Base-by-base conservation (phyloP, 1,140 invertebrate species). In the Bombus terrestris region DNA sequence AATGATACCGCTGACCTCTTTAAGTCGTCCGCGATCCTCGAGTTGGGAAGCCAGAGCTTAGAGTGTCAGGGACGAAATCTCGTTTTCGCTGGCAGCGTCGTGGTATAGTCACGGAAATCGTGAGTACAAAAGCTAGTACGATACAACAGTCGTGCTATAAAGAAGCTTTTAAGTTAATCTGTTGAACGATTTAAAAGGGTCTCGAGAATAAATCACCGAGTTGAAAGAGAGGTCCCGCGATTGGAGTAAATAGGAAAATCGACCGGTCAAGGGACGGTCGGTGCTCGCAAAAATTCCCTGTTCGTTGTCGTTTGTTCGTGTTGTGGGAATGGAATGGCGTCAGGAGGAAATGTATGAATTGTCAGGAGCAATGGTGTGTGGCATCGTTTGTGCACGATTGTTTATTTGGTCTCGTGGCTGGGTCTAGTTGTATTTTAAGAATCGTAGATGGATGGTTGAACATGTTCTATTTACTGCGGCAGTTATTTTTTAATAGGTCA, bases 81-180 rank as follows among this genome's bases (percentile, higher is more conserved):
- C 47, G 74, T 53, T 53, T 53, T 53, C 47, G 18, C 18, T 53
- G 18, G 47, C 6, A 53, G 47, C 6, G 47, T 53, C 5, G 18
- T 53, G 18, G 18, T 53, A 53, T 18, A 8, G 47, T 53, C 68
- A 80, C 53, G 62, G 62, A 84, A 69, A 78, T 85, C 62, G 41
- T 59, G 25, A 25, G 18, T 43, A 85, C 85, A 89, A 89, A 90
- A 74, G 43, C 71, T 41, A 47, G 35, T 74, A 68, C 73, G 77
- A 78, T 87, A 74, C 64, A 81, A 59, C n/a, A 66, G 62, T 85
- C 74, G 71, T 68, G 82, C 77, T 84, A 80, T 83, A 80, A 79
- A 87, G 74, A 76, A 85, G 88, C 88, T 89, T 87, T 90, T 89
- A 87, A 89, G 86, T 87, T 89, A 89, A 90, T 90, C 88, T 82